A percentile compares a stretch with the other conserved stretches of the same genome.
Evolutionary conservation across 53 echinoderm and acorn worm genomes (phyloP).

Genomic region (Astropecten irregularis): DNA sequence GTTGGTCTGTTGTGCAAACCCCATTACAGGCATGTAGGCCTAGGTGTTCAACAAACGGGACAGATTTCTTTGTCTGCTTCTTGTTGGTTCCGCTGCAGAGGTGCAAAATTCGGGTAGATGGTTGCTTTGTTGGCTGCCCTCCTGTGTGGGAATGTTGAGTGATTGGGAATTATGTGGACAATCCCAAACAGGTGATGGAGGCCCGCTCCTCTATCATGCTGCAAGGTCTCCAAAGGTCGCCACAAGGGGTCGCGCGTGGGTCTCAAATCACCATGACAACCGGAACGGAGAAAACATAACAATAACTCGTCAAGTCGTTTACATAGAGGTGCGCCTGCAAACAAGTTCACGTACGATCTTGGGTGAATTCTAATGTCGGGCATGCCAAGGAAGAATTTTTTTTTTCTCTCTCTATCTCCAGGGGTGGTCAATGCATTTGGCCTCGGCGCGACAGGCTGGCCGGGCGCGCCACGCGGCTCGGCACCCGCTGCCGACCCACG

Average conservation of each 20-base stretch:
- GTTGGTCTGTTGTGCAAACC: too few species aligned
- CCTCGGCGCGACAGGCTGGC: not conserved
- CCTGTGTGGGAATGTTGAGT: conserved; percentile 46
- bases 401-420: not conserved
- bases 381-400: not conserved
- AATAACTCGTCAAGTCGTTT: not conserved
- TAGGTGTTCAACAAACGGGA: too few species aligned
- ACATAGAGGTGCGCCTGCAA: not conserved
- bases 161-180: conserved; percentile 7
- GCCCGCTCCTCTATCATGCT: not conserved
- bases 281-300: conserved; percentile 2
- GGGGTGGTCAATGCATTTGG: conserved; percentile 39
- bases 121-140: not conserved
- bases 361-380: too few species aligned
- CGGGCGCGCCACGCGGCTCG: not conserved
- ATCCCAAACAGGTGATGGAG: conserved; percentile 25
- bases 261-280: conserved; percentile 19
- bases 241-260: conserved; percentile 38
- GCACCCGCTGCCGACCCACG: conserved; percentile 33
- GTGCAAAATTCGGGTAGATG: too few species aligned
- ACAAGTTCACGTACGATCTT: not conserved
- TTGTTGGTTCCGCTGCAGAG: not conserved
- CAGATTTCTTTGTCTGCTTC: too few species aligned
- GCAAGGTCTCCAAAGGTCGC: not conserved
- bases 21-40: too few species aligned